These are phyloP conservation scores for Chionodraco myersi DNA, from an alignment of 2,113 vertebrate species.

Conservation along the genomic window DNA sequence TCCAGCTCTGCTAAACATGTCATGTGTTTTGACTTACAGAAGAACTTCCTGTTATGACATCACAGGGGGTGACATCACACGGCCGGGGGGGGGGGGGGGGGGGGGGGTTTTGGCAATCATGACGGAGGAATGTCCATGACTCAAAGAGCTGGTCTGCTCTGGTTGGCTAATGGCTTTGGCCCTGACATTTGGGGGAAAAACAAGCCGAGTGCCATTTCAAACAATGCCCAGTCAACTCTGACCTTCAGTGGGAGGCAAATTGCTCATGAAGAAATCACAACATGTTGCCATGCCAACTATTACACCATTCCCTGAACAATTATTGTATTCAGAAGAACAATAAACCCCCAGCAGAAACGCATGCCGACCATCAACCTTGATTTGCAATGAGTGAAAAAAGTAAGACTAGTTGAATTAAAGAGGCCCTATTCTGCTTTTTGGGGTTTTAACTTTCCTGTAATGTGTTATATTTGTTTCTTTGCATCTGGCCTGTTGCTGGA, in stretches of 20 bases:
- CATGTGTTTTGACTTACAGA: conserved; percentile 52
- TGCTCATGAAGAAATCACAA: conserved; percentile 58
- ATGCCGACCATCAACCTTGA: conserved; percentile 7
- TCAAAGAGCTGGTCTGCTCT: conserved; percentile 52
- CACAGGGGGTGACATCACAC: conserved; percentile 49
- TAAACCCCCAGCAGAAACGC: background rate
- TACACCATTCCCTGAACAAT: conserved; percentile 64
- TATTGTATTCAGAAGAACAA: conserved; percentile 61
- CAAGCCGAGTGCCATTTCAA: conserved; percentile 64
- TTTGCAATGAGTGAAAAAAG: conserved; percentile 8
- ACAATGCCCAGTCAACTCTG: conserved; percentile 70
- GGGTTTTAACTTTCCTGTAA: no score
- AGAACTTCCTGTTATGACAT: conserved; percentile 56
- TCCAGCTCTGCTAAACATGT: conserved; percentile 21
- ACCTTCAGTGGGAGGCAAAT: conserved; percentile 70
- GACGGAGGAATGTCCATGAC: conserved; percentile 61
- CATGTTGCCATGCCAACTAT: conserved; percentile 62
- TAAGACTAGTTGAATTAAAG: background rate
- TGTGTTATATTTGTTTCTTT: no score
- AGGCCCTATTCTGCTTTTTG: no score
- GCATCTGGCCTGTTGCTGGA: no score
- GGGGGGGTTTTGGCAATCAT: conserved; percentile 39
- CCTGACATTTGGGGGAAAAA: conserved; percentile 74
- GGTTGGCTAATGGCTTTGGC: conserved; percentile 58
- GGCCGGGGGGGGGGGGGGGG: conserved; percentile 25